Evolutionary conservation across 2,888 invertebrate species (phyloP).

Genomic region (Nasonovia ribisnigri): DNA sequence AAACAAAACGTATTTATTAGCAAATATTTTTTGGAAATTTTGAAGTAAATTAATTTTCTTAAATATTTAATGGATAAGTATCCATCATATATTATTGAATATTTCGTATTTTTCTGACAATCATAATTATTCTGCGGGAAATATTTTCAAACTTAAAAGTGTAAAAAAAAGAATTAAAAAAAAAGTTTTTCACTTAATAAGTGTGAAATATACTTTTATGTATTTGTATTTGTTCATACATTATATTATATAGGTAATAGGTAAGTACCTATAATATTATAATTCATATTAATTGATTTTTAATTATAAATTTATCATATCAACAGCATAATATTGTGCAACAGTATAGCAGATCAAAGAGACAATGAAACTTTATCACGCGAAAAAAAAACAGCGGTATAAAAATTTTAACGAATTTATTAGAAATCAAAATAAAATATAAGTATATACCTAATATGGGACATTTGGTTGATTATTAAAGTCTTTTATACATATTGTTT

Average conservation of each 20-base stretch:
- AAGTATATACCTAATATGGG: slow-evolving; percentile 10
- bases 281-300: too few relatives aligned
- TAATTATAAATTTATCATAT: too few relatives aligned
- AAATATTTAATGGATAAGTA: too few relatives aligned
- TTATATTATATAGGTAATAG: too few relatives aligned
- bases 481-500: not conserved
- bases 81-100: too few relatives aligned
- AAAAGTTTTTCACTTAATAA: not conserved
- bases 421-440: not conserved
- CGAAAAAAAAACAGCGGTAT: not conserved
- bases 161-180: not conserved
- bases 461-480: not conserved
- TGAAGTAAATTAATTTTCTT: too few relatives aligned
- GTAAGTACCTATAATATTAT: not conserved
- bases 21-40: too few relatives aligned
- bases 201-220: not conserved
- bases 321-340: not conserved
- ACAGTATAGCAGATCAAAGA: not conserved
- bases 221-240: not conserved
- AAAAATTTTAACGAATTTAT: not conserved
- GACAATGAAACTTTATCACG: not conserved
- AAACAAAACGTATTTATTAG: too few relatives aligned
- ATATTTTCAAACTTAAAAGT: not conserved
- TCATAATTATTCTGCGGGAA: too few relatives aligned
- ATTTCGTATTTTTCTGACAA: too few relatives aligned